These are phyloP conservation scores for Philereme transversata DNA, from an alignment of 2,888 invertebrate genomes.

Conservation along the genomic window DNA sequence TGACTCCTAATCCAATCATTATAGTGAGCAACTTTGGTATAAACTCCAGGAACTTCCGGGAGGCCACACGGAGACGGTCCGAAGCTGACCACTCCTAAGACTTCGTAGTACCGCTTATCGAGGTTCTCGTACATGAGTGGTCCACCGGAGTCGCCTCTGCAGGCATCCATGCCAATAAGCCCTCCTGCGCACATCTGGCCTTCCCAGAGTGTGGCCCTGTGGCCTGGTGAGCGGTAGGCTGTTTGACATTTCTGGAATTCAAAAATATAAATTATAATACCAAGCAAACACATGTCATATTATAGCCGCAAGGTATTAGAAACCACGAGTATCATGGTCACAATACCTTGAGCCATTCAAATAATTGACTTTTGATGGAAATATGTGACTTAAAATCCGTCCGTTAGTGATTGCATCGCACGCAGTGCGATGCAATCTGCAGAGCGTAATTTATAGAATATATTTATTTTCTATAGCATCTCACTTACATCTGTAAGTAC, in stretches of 20 bases:
- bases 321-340: too few species aligned
- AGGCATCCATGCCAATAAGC: constrained; percentile 80
- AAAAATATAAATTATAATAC: too few species aligned
- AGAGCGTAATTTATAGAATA: too few species aligned
- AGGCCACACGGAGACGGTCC: constrained; percentile 86
- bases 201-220: constrained; percentile 40
- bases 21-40: constrained; percentile 84
- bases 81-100: constrained; percentile 85
- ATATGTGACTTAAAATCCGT: too few species aligned
- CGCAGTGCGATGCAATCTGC: too few species aligned
- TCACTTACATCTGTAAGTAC: constrained; percentile 41
- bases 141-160: constrained; percentile 86
- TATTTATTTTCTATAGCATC: too few species aligned
- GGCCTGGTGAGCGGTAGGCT: constrained; percentile 35
- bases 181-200: constrained; percentile 85
- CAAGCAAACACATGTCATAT: too few species aligned
- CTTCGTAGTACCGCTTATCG: constrained; percentile 50
- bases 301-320: too few species aligned
- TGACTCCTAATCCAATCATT: constrained; percentile 35
- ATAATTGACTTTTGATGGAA: too few species aligned
- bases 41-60: constrained; percentile 85
- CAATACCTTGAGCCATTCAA: too few species aligned
- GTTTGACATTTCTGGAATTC: constrained; percentile 48
- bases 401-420: too few species aligned
- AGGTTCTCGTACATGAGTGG: constrained; percentile 78